phyloP scores from a whole-genome alignment of 2,113 vertebrate genomes.

The Marmota monax region DNA sequence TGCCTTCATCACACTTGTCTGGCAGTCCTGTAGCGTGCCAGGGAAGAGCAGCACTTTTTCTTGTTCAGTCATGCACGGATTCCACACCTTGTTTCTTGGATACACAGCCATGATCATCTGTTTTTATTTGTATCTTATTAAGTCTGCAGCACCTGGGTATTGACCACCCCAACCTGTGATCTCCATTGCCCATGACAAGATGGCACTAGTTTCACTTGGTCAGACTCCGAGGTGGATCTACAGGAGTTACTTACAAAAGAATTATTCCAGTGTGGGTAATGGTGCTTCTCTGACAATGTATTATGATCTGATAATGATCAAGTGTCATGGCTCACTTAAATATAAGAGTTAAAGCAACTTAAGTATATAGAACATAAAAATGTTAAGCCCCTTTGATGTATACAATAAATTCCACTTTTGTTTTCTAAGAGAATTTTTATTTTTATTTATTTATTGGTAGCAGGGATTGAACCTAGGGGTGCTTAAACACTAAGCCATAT shows the following conservation, averaged over 20 bases:
- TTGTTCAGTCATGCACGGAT: slow-evolving; percentile 28
- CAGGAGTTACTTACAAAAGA: not conserved
- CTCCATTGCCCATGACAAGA: not conserved
- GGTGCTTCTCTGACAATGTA: not conserved
- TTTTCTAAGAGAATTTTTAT: not conserved
- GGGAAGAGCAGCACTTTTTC: not conserved
- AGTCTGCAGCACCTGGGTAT: not conserved
- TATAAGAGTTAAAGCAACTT: not conserved
- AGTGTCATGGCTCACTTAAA: not conserved
- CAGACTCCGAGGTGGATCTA: not conserved
- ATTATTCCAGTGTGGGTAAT: not conserved
- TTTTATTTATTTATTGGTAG: too few species aligned
- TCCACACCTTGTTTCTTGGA: slow-evolving; percentile 1
- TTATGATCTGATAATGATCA: not conserved
- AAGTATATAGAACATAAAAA: not conserved
- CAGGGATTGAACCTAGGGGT: too few species aligned
- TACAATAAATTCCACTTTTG: not conserved
- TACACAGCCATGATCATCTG: slow-evolving; percentile 6
- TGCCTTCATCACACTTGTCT: slow-evolving; percentile 68
- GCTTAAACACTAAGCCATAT: too few species aligned
- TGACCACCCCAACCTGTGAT: not conserved
- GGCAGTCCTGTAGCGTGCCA: not conserved
- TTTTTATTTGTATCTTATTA: slow-evolving; percentile 71
- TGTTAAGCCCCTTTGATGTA: not conserved
- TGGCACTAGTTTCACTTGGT: not conserved